Evolutionary conservation across 2,888 invertebrate species (phyloP).

Genomic region (Catocala nupta): DNA sequence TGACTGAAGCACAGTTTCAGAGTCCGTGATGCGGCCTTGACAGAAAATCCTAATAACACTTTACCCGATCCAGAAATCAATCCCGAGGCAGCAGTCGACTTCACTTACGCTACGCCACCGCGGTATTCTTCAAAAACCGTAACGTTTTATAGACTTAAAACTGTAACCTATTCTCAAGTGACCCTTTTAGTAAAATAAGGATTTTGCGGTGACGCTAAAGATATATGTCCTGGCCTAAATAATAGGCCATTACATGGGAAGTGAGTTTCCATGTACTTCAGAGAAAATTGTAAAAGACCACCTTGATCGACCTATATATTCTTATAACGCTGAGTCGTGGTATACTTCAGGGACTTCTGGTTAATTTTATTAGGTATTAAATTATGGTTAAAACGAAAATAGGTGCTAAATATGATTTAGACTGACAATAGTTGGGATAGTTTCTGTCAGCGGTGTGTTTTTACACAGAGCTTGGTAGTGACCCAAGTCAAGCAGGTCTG

Average conservation of each 20-base stretch:
- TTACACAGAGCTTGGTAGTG: too few species aligned
- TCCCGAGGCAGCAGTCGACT: too few species aligned
- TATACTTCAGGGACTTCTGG: not conserved
- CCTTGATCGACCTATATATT: slow-evolving; percentile 47
- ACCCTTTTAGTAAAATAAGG: not conserved
- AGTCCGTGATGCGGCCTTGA: too few species aligned
- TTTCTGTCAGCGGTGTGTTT: too few species aligned
- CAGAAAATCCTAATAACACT: too few species aligned
- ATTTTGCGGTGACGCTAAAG: not conserved
- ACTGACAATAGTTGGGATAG: too few species aligned
- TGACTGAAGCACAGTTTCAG: too few species aligned
- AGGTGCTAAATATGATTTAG: too few species aligned
- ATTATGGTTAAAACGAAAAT: not conserved
- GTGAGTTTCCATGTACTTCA: slow-evolving; percentile 61
- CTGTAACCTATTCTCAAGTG: slow-evolving; percentile 5
- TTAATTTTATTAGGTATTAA: too few species aligned
- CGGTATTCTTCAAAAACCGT: not conserved
- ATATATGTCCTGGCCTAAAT: slow-evolving; percentile 14
- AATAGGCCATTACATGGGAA: slow-evolving; percentile 36
- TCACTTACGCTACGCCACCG: too few species aligned
- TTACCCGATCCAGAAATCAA: too few species aligned
- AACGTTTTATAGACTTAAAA: not conserved
- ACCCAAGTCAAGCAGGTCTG: too few species aligned
- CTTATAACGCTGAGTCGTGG: slow-evolving; percentile 26
- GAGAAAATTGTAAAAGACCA: slow-evolving; percentile 62